Evolutionary conservation across 2,888 invertebrate species (phyloP).

Genomic region (Drosophila suboccidentalis): DNA sequence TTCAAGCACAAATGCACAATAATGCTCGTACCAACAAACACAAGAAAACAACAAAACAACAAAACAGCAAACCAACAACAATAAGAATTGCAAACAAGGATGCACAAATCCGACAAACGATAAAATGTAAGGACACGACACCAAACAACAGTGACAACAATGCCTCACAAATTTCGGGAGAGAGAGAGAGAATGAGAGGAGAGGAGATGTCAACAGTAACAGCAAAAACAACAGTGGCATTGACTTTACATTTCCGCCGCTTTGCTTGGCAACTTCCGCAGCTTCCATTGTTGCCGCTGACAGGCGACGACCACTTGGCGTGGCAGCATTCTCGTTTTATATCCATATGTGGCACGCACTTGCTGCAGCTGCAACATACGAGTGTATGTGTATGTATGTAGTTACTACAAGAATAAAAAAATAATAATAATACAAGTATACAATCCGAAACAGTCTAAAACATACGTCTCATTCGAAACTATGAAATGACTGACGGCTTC

Average conservation of each 20-base stretch:
- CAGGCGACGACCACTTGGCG: constrained; percentile 43
- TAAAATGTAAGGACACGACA: constrained; percentile 53
- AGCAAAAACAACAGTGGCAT: constrained; percentile 55
- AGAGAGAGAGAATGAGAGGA: constrained; percentile 4
- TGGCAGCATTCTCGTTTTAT: constrained; percentile 41
- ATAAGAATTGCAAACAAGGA: constrained; percentile 35
- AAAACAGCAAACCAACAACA: constrained; percentile 20
- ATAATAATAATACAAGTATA: constrained; percentile 20
- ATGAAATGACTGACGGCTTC: constrained; percentile 44
- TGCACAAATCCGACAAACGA: constrained; percentile 58
- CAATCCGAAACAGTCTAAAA: constrained; percentile 42
- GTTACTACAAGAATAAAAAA: too few species aligned
- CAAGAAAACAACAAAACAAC: constrained; percentile 25
- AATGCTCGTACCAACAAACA: constrained; percentile 48
- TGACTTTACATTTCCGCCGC: constrained; percentile 80
- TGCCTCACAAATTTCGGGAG: constrained; percentile 49
- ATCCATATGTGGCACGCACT: constrained; percentile 51
- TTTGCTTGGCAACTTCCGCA: constrained; percentile 71
- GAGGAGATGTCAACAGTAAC: constrained; percentile 27
- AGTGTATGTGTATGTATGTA: too few species aligned
- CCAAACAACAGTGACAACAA: constrained; percentile 65
- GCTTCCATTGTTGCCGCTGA: constrained; percentile 49
- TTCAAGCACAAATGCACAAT: constrained; percentile 78
- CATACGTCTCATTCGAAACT: constrained; percentile 16
- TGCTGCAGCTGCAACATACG: constrained; percentile 31